A percentile compares a stretch with the other conserved stretches of the same genome.
Evolutionary conservation across 2,113 vertebrate species (phyloP).

Genomic region (Cryptotis parvus): DNA sequence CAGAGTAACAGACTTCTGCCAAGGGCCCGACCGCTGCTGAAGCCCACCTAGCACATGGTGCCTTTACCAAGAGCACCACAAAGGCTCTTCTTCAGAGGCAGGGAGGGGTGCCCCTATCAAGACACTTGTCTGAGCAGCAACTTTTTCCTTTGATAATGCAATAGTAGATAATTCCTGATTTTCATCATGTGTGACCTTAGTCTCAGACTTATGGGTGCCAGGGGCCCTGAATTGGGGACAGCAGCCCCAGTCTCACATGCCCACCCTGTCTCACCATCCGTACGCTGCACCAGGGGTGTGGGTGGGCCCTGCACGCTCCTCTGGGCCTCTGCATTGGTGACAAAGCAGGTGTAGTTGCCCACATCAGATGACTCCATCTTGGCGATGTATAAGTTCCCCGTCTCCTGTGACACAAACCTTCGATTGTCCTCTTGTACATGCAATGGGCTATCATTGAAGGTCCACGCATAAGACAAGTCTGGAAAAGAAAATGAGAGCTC

Average conservation of each 20-base stretch:
- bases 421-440: constrained; percentile 87
- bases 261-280: constrained; percentile 89
- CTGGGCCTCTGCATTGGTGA: constrained; percentile 89
- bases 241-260: no score
- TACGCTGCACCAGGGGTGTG: constrained; percentile 90
- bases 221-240: no score
- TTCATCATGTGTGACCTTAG: background rate
- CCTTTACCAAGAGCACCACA: no score
- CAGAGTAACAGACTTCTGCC: constrained; percentile 38
- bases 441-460: constrained; percentile 89
- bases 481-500: constrained; percentile 38
- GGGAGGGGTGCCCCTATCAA: no score
- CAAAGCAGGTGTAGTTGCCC: constrained; percentile 92
- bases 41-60: no score
- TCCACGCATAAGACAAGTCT: constrained; percentile 92
- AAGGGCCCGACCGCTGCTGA: no score
- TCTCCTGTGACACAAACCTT: constrained; percentile 92
- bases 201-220: background rate
- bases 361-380: constrained; percentile 92
- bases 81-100: no score
- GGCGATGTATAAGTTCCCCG: constrained; percentile 92
- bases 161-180: no score
- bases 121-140: no score
- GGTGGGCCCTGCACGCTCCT: constrained; percentile 87
- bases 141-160: no score